Evolutionary conservation across 2,888 invertebrate genomes (phyloP), one percentile per base, ranked within the genome.

Genomic region (Drosophila fulvimacula): DNA sequence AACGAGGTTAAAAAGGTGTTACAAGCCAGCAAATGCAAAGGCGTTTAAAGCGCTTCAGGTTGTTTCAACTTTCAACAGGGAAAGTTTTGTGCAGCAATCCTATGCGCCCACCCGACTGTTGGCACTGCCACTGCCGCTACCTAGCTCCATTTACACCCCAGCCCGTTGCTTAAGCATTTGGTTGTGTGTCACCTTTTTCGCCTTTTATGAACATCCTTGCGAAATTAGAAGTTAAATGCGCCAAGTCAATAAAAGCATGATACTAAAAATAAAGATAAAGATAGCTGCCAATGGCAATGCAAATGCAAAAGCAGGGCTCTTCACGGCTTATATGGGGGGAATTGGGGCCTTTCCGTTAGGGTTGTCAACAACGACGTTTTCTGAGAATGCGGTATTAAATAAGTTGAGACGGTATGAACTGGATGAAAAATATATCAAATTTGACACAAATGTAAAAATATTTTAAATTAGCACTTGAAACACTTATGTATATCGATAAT

Each of bases 151-250:
- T 13, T 36, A 5, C 24, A 24, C 7, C 27, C 27, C 46, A 27
- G 27, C 17, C 49, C 46, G 55, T 58, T 64, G 51, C 62, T 73
- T 64, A 41, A 55, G 39, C 51, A 44, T 63, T 59, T 34, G 53
- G 36, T 41, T 55, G 32, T 44, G 67, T 32, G 68, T 52, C 76
- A 65, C 76, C 67, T 66, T 76, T 59, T 57, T 56, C 44, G 63
- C 67, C 51, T 60, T 69, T 69, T 61, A 48, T 59, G 69, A 56
- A 42, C 73, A 55, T 32, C 32, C 51, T 51, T 58, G 49, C 49
- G 70, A 88, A 85, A 87, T 84, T 82, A 87, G 87, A 85, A 85
- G 85, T 85, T 85, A 82, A 85, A 87, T 70, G 81, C 77, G 73
- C 69, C 74, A 76, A 84, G 84, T 84, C 84, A 84, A 86, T 84